Base-by-base conservation (phyloP, 2,888 invertebrate species). In the Coleophora deauratella region DNA sequence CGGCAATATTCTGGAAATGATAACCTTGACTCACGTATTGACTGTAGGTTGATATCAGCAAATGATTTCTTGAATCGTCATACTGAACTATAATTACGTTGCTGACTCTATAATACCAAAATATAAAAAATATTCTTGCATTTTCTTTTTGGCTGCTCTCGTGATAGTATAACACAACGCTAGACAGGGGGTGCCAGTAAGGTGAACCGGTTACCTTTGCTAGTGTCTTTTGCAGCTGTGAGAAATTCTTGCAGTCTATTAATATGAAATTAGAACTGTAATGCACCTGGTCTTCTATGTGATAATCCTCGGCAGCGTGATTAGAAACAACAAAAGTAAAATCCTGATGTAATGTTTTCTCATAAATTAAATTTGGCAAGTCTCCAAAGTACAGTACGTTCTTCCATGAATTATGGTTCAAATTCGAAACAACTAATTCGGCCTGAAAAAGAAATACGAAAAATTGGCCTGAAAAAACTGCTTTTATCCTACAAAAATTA, bases 101-200 rank as follows among this genome's bases (percentile, higher is more conserved):
- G 27, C 63, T 53, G 6, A 62, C 65, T 55, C 59, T 72, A 41
- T 71, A 63, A 46, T 66, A 79, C 79, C 80, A 79, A 28, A 74
- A 55, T 27, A 59, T 63, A 38, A 65, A 80, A 45, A 76, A 77
- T 44, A 79, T 51, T 51, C 62, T 70, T 3, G 75, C 66, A 9
- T 71, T 43, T 2, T 47, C 52, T 9, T 61, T 45, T 15, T 49
- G 50, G 12, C 47, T 21, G 2, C 43, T 27, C 13, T 48, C 49
- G n/a, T 69, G 67, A 37, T 66, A 71, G 43, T 72, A 67, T 7
- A 81, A 34, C 34, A 81, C 53, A 4, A 78, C 47, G 31, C 76
- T 66, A 4, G 77, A 52, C 4, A 57, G 61, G 4, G 80, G 69
- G 50, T 81, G 71, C 76, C 77, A 81, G 46, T 72, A 72, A 0